Percentiles rank a stretch among this genome's conserved stretches.
phyloP scores from a whole-genome alignment of 2,797 vertebrate genomes.

The Remorina albescens region DNA sequence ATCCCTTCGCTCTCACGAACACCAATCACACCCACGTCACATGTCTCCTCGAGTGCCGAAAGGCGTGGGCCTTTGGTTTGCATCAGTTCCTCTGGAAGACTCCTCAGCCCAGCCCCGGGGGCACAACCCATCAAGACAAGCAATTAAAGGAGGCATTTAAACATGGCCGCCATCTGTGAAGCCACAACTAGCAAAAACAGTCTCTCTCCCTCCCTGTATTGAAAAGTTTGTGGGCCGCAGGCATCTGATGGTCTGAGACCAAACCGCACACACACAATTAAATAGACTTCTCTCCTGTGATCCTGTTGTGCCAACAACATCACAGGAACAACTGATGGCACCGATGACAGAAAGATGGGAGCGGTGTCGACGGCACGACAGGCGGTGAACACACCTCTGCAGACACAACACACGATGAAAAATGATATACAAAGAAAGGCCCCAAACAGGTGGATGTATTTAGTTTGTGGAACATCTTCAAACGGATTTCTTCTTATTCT shows the following conservation, averaged over 20 bases:
- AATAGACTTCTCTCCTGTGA: conserved; percentile 10
- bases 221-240: neutral
- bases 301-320: conserved; percentile 44
- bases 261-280: conserved; percentile 15
- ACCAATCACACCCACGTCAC: conserved; percentile 17
- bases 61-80: conserved; percentile 34
- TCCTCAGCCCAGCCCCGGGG: conserved; percentile 3
- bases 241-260: conserved; percentile 18
- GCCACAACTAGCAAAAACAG: conserved; percentile 24
- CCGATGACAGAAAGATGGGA: conserved; percentile 50
- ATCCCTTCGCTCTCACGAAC: conserved; percentile 58
- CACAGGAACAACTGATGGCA: conserved; percentile 50
- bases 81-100: conserved; percentile 11
- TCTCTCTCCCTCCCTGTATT: neutral
- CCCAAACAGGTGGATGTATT: conserved; percentile 35
- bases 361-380: conserved; percentile 46
- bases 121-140: conserved; percentile 26
- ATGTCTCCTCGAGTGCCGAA: conserved; percentile 62
- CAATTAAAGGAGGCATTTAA: conserved; percentile 54
- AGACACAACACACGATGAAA: conserved; percentile 24
- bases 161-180: conserved; percentile 24
- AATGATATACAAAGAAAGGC: conserved; percentile 23
- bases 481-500: neutral
- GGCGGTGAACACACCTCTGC: conserved; percentile 16
- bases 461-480: neutral